phyloP scores from a whole-genome alignment of 2,113 vertebrate genomes.

The Takifugu flavidus region DNA sequence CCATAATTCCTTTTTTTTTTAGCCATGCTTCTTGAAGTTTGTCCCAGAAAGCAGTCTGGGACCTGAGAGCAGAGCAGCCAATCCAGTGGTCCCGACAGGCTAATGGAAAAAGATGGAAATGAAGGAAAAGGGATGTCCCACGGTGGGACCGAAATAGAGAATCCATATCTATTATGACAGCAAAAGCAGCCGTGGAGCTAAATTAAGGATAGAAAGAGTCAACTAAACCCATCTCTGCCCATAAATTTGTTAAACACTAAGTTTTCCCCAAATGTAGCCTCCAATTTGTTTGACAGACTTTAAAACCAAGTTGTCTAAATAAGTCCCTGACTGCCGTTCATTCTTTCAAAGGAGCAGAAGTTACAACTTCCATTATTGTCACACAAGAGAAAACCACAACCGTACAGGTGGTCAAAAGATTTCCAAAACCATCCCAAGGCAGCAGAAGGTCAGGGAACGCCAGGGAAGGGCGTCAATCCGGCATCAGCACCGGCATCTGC shows the following conservation, averaged over 20 bases:
- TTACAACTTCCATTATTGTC: slow-evolving; percentile 6
- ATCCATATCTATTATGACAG: slow-evolving; percentile 54
- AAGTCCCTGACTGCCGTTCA: slow-evolving; percentile 27
- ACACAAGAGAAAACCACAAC: background rate
- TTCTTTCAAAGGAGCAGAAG: slow-evolving; percentile 5
- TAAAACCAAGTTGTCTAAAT: slow-evolving; percentile 43
- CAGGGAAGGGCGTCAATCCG: too few relatives aligned
- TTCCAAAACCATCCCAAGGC: too few relatives aligned
- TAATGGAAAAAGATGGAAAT: slow-evolving; percentile 41
- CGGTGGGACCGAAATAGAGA: slow-evolving; percentile 33
- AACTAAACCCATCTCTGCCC: slow-evolving; percentile 34
- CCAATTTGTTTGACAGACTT: slow-evolving; percentile 60
- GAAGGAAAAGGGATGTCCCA: slow-evolving; percentile 37
- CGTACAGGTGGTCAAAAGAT: too few relatives aligned
- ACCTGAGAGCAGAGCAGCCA: slow-evolving; percentile 50
- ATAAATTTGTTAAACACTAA: slow-evolving; percentile 60
- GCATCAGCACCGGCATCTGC: too few relatives aligned
- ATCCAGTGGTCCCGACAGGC: slow-evolving; percentile 53
- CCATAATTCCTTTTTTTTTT: slow-evolving; percentile 32
- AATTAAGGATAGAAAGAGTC: slow-evolving; percentile 43
- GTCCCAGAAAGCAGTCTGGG: slow-evolving; percentile 70
- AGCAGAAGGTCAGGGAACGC: too few relatives aligned
- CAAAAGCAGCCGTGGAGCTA: slow-evolving; percentile 47
- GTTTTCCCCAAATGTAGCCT: slow-evolving; percentile 42
- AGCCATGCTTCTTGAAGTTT: slow-evolving; percentile 65